These are phyloP conservation scores for Brenthis ino DNA, from an alignment of 2,888 invertebrate species.

Conservation along the genomic window DNA sequence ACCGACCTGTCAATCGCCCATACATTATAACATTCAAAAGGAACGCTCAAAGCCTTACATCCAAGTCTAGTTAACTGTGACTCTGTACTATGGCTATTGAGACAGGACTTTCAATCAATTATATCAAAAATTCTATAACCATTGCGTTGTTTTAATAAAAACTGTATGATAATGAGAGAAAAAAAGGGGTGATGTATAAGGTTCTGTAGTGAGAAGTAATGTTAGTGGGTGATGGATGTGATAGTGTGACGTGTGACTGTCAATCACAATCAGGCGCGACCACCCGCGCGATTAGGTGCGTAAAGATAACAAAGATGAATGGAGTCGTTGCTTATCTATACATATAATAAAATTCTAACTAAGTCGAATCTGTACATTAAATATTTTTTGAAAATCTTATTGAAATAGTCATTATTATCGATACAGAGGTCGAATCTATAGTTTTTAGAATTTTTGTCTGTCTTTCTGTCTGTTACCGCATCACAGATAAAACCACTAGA, in stretches of 20 bases:
- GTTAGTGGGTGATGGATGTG: conserved; percentile 44
- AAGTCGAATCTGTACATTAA: too few relatives aligned
- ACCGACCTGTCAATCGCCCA: conserved; percentile 44
- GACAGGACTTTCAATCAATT: background rate
- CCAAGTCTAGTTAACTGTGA: conserved; percentile 48
- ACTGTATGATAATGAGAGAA: background rate
- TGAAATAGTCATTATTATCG: too few relatives aligned
- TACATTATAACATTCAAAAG: conserved; percentile 51
- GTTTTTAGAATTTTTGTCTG: too few relatives aligned
- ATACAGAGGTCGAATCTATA: too few relatives aligned
- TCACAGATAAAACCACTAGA: too few relatives aligned
- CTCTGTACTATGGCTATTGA: conserved; percentile 26
- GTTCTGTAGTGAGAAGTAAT: conserved; percentile 35
- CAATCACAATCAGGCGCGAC: conserved; percentile 80
- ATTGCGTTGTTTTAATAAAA: conserved; percentile 42
- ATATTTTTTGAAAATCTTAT: too few relatives aligned
- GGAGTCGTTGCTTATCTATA: conserved; percentile 45
- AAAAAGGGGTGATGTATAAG: conserved; percentile 44
- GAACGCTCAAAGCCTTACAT: conserved; percentile 53
- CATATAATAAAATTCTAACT: too few relatives aligned
- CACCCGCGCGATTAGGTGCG: conserved; percentile 77
- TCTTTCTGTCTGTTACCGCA: too few relatives aligned
- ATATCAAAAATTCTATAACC: conserved; percentile 30
- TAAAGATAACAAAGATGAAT: conserved; percentile 46
- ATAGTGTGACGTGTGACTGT: conserved; percentile 71